Base-by-base conservation (phyloP, 2,888 invertebrate species). In the Adelognathus sp. region DNA sequence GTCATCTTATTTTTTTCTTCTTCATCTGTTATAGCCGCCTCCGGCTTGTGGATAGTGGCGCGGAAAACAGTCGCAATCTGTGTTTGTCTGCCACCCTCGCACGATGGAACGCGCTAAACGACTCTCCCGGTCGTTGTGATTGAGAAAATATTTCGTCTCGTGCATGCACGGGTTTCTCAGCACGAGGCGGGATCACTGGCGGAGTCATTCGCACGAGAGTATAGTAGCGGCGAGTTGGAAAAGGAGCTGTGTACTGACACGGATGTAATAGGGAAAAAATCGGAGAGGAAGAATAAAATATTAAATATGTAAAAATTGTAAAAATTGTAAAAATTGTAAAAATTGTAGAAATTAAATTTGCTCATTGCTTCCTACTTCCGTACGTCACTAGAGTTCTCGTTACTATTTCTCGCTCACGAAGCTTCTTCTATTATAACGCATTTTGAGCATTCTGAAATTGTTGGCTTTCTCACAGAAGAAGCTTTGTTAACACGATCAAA, bases 91-190 rank as follows among this genome's bases (percentile, higher is more conserved):
- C 11, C 29, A 36, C 52, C 72, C 63, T 44, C 54, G 24, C 33
- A 50, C 50, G 31, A 52, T n/a, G n/a, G n/a, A 36, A 60, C 46
- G 24, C n/a, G n/a, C n/a, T n/a, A 24, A 29, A 29, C 50, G 24
- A 50, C 6, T 14, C 14, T n/a, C n/a, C n/a, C n/a, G 14, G 6
- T 66, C 52, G 66, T 52, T 29, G 36, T 39, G 21, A 75, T 69
- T 75, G 39, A 69, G 50, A 60, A n/a, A 75, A 61, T 75, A 69
- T 52, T n/a, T 36, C 64, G 16, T 18, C 2, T 14, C 27, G 73
- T 73, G 44, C 18, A 44, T 56, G 56, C 56, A 73, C 66, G n/a
- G 56, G 18, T 73, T 63, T 27, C n/a, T n/a, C n/a, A n/a, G n/a
- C n/a, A 61, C 56, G 50, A 39, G n/a, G n/a, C 33, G 33, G 9